phyloP scores from a whole-genome alignment of 2,113 vertebrate species.

The Bothrops jararaca region DNA sequence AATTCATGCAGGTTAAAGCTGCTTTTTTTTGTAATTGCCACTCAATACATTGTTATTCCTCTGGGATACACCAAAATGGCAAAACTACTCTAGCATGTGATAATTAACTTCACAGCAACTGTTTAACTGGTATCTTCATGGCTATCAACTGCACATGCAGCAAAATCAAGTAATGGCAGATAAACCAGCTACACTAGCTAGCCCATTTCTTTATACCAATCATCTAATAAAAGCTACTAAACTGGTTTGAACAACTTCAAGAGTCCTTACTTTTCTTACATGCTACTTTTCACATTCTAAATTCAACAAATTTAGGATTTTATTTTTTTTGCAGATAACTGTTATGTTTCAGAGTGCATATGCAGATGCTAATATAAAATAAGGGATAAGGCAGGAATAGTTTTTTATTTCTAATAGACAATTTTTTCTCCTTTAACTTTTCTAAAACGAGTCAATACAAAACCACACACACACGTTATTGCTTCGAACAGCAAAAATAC shows the following conservation, averaged over 20 bases:
- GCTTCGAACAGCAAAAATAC: background rate
- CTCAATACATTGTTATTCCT: background rate
- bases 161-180: background rate
- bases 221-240: background rate
- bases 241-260: background rate
- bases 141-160: background rate
- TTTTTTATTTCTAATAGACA: background rate
- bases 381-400: background rate
- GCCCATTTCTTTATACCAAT: background rate
- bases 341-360: background rate
- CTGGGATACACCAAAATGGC: background rate
- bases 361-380: background rate
- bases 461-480: background rate
- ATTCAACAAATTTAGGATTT: background rate
- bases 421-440: background rate
- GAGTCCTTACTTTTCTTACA: too few species aligned
- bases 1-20: background rate
- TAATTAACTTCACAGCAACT: background rate
- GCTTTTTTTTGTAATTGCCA: background rate
- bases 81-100: background rate
- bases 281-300: background rate
- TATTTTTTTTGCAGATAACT: background rate
- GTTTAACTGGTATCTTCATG: background rate
- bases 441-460: background rate
- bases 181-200: background rate